Conservation (phyloP, 2,113 vertebrate genomes). For the Zosterops lateralis region DNA sequence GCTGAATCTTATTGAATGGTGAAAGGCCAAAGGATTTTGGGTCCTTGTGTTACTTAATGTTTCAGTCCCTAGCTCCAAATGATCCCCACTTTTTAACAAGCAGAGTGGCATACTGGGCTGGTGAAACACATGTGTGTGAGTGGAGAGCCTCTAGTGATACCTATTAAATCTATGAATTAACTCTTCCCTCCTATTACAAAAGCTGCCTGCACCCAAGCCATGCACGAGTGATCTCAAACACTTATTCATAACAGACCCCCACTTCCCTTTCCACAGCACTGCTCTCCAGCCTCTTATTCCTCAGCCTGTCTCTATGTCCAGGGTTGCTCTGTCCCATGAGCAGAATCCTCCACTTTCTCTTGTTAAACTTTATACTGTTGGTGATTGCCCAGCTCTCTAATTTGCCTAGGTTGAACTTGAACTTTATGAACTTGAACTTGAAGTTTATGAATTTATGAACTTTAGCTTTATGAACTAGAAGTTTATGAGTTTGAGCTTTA, state of each 20-base stretch:
- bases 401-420: background rate
- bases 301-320: background rate
- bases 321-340: fast-evolving
- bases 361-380: background rate
- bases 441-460: background rate
- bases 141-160: background rate
- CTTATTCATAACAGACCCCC: background rate
- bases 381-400: background rate
- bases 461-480: background rate
- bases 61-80: background rate
- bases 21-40: background rate
- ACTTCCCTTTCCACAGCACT: fast-evolving
- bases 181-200: background rate
- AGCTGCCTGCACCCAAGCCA: fast-evolving
- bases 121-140: background rate
- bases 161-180: background rate
- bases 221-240: background rate
- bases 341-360: background rate
- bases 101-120: background rate
- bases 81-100: background rate
- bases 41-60: background rate
- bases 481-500: background rate
- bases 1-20: background rate
- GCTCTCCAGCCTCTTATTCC: background rate
- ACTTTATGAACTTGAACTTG: background rate